Conservation (phyloP, 2,113 vertebrate species). For the Ia io region DNA sequence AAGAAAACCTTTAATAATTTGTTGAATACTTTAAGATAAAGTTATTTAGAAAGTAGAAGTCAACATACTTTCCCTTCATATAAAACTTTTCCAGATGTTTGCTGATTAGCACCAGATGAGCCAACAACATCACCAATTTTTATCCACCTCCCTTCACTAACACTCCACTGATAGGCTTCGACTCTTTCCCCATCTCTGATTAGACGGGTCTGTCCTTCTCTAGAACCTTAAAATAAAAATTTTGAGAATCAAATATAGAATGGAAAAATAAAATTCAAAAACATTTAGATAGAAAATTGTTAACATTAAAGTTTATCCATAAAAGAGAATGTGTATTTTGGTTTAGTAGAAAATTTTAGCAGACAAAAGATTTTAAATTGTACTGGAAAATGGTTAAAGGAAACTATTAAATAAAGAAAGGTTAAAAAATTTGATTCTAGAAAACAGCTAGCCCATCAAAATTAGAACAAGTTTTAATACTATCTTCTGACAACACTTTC, state of each 20-base stretch:
- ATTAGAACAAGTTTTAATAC: constrained; percentile 23
- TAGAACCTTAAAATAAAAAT: constrained; percentile 76
- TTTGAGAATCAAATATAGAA: constrained; percentile 40
- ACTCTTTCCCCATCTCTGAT: constrained; percentile 86
- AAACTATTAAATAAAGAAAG: not conserved
- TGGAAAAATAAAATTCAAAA: constrained; percentile 13
- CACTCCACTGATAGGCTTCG: constrained; percentile 89
- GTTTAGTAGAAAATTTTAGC: not conserved
- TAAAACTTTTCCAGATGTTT: constrained; percentile 92
- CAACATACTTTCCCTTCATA: constrained; percentile 95
- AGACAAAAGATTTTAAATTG: not conserved
- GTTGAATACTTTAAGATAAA: not conserved
- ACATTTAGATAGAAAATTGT: not conserved
- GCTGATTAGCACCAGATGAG: constrained; percentile 91
- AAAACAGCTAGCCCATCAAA: not conserved
- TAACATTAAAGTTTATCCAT: not conserved
- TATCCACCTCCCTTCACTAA: constrained; percentile 89
- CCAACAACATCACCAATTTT: constrained; percentile 99
- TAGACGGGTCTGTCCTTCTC: constrained; percentile 88
- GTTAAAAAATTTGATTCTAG: not conserved
- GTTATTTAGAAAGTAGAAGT: constrained; percentile 42
- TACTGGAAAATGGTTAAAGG: not conserved
- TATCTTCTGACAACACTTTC: not conserved
- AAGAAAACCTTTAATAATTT: constrained; percentile 33
- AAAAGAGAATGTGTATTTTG: not conserved